A percentile compares a stretch with the other conserved stretches of the same genome.
Conservation (phyloP, 2,113 vertebrate species). For the Pelecanus crispus region DNA sequence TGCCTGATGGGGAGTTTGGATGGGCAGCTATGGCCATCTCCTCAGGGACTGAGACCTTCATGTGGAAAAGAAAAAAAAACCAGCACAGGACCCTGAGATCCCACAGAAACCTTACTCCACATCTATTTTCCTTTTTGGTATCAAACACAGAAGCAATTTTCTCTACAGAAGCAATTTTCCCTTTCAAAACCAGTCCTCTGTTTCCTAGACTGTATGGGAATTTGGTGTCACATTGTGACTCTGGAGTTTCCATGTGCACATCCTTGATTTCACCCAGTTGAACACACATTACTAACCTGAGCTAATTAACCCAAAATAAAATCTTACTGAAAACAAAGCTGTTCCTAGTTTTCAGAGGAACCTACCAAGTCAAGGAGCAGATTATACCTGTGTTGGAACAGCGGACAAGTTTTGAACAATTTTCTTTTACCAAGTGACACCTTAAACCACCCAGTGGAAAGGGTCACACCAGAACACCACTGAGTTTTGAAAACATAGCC, state of each 20-base stretch:
- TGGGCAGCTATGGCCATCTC: not conserved
- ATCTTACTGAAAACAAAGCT: not conserved
- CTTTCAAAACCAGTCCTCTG: not conserved
- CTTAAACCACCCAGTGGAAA: not conserved
- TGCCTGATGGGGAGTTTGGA: not conserved
- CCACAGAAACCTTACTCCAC: not conserved
- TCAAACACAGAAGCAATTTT: not conserved
- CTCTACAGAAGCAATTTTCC: not conserved
- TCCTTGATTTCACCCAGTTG: not conserved
- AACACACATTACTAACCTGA: not conserved
- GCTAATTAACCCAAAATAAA: not conserved
- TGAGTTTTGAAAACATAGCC: not conserved
- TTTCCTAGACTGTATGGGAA: not conserved
- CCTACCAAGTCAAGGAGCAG: not conserved
- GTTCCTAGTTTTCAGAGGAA: not conserved
- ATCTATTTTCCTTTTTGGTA: not conserved
- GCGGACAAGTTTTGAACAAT: not conserved
- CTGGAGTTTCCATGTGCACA: not conserved
- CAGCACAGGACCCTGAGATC: not conserved
- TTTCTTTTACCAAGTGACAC: not conserved
- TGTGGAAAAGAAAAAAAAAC: not conserved
- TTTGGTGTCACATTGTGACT: not conserved
- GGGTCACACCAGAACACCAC: not conserved
- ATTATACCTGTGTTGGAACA: not conserved
- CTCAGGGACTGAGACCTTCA: rapidly evolving